Conservation (phyloP, 2,888 invertebrate genomes). For the Lottia gigantea region DNA sequence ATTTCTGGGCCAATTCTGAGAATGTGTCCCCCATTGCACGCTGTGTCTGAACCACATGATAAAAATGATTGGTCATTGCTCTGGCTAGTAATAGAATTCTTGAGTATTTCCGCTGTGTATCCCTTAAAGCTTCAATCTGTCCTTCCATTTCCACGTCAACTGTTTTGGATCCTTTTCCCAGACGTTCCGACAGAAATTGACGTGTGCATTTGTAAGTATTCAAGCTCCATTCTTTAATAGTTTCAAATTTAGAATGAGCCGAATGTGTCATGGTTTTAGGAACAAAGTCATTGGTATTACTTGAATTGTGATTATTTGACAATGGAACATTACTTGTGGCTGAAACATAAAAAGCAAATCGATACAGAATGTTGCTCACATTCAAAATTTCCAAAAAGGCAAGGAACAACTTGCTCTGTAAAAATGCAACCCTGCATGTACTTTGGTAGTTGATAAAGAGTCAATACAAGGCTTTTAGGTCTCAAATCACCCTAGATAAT, state of each 20-base stretch:
- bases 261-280: constrained; percentile 50
- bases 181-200: constrained; percentile 93
- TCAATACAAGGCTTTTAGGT: no score
- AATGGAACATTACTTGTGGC: constrained; percentile 56
- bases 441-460: no score
- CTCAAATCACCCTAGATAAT: no score
- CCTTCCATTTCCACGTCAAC: constrained; percentile 85
- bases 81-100: constrained; percentile 84
- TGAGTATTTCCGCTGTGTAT: constrained; percentile 90
- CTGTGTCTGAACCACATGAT: constrained; percentile 86
- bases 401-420: no score
- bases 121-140: constrained; percentile 90
- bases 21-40: constrained; percentile 90
- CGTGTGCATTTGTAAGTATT: constrained; percentile 98
- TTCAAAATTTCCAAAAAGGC: no score
- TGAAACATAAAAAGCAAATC: constrained; percentile 19
- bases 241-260: constrained; percentile 75
- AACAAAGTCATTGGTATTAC: constrained; percentile 53
- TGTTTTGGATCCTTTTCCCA: constrained; percentile 78
- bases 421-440: no score
- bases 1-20: constrained; percentile 94
- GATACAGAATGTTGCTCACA: no score
- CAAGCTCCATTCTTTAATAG: constrained; percentile 95
- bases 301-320: constrained; percentile 28
- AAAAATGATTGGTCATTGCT: constrained; percentile 88